Conservation (phyloP, 1,140 invertebrate species). For the Sycophaga agraensis region DNA sequence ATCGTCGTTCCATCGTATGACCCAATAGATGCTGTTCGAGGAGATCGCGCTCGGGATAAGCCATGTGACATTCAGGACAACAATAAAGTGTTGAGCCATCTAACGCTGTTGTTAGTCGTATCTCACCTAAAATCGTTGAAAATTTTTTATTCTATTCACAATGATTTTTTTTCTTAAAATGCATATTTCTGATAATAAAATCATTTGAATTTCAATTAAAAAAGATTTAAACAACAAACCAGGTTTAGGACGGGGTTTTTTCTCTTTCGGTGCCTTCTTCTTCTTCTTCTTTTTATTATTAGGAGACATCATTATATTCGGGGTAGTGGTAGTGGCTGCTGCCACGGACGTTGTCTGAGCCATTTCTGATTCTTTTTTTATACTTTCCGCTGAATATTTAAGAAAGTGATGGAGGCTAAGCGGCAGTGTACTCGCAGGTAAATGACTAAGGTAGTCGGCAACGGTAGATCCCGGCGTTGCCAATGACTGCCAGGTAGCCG, state of each 20-base stretch:
- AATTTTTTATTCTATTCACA: background rate
- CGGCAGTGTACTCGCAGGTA: conserved; percentile 73
- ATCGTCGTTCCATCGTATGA: conserved; percentile 76
- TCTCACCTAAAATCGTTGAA: conserved; percentile 65
- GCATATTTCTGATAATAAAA: no score
- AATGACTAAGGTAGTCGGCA: conserved; percentile 77
- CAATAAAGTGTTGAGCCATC: conserved; percentile 82
- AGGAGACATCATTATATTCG: conserved; percentile 57
- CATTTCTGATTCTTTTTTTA: conserved; percentile 71
- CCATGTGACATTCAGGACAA: conserved; percentile 84
- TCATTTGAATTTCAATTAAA: background rate
- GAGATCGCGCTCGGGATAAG: conserved; percentile 78
- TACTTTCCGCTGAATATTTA: conserved; percentile 78
- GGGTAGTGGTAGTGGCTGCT: conserved; percentile 57
- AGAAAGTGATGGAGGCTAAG: conserved; percentile 80
- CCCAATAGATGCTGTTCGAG: conserved; percentile 79
- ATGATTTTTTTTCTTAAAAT: no score
- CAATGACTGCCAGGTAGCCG: conserved; percentile 72
- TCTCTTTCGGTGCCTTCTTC: conserved; percentile 77
- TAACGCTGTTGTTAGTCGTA: conserved; percentile 75
- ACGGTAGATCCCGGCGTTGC: conserved; percentile 73
- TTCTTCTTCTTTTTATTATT: conserved; percentile 79
- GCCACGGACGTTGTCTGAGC: conserved; percentile 61
- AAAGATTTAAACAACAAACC: conserved; percentile 45
- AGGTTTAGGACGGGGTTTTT: conserved; percentile 77